phyloP scores from a whole-genome alignment of 2,888 invertebrate genomes.

The Abscondita cerata region DNA sequence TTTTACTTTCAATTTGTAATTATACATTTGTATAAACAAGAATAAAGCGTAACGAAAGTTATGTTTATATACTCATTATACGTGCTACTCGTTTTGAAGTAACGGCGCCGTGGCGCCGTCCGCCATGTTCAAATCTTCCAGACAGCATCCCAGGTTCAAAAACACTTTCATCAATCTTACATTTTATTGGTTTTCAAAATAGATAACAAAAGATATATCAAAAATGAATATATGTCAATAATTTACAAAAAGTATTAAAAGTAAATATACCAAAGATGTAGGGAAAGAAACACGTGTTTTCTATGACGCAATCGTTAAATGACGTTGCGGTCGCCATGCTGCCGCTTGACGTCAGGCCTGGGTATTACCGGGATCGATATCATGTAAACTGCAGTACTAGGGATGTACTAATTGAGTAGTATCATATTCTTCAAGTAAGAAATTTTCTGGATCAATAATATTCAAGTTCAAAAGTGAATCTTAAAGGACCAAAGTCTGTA shows the following conservation, averaged over 20 bases:
- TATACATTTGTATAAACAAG: no score
- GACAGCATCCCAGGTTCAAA: conserved; percentile 4
- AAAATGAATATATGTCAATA: no score
- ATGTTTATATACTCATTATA: no score
- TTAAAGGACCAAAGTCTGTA: no score
- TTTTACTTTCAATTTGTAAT: no score
- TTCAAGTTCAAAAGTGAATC: background rate
- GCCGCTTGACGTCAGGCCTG: conserved; percentile 59
- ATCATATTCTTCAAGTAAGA: conserved; percentile 30
- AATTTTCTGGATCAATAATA: conserved; percentile 21
- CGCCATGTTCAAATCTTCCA: conserved; percentile 1
- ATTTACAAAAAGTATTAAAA: no score
- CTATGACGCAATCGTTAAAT: conserved; percentile 48
- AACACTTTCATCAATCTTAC: background rate
- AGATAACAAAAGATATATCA: no score
- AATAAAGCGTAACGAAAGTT: no score
- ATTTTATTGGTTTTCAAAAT: no score
- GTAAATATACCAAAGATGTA: no score
- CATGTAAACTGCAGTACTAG: conserved; percentile 48
- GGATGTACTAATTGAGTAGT: conserved; percentile 45
- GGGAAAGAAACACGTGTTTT: conserved; percentile 42
- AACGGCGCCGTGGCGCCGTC: conserved; percentile 9
- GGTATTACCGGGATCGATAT: conserved; percentile 47
- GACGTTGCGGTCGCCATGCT: conserved; percentile 62
- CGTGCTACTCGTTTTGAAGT: background rate